Conservation (phyloP, 1,140 invertebrate species). For the Scaptomyza pallida region DNA sequence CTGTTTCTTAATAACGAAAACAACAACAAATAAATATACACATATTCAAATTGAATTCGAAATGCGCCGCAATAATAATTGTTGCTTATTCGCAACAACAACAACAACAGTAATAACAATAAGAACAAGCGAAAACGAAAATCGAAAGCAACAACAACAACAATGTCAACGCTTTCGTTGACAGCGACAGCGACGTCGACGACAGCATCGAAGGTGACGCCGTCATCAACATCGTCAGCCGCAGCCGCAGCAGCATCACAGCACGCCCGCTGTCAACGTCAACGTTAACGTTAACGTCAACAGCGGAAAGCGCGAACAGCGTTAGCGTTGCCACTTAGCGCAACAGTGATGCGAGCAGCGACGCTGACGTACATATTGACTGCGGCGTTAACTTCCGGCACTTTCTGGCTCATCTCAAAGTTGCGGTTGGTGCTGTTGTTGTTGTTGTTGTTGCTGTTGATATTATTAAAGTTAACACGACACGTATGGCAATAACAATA, state of each 20-base stretch:
- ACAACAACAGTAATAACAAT: conserved; percentile 31
- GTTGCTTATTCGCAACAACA: conserved; percentile 36
- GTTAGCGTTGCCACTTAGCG: conserved; percentile 22
- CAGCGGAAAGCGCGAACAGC: not conserved
- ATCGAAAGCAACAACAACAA: conserved; percentile 54
- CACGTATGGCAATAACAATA: conserved; percentile 43
- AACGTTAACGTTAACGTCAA: conserved; percentile 20
- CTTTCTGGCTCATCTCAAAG: conserved; percentile 39
- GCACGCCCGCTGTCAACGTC: conserved; percentile 22
- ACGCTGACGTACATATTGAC: conserved; percentile 32
- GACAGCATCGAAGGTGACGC: conserved; percentile 19
- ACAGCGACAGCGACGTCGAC: conserved; percentile 11
- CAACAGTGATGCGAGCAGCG: conserved; percentile 17
- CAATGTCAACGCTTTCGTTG: conserved; percentile 51
- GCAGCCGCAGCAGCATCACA: conserved; percentile 3
- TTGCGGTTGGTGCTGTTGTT: conserved; percentile 8
- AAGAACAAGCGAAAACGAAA: conserved; percentile 50
- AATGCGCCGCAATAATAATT: conserved; percentile 52
- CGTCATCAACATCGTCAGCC: conserved; percentile 21
- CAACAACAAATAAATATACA: not conserved
- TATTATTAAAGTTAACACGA: conserved; percentile 39
- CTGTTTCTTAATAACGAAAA: conserved; percentile 32
- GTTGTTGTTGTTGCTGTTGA: conserved; percentile 13
- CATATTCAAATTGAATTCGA: conserved; percentile 38
- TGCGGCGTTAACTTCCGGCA: conserved; percentile 49